A percentile compares a stretch with the other conserved stretches of the same genome.
These are phyloP conservation scores for Acheta domesticus DNA, from an alignment of 2,888 invertebrate genomes.

Conservation along the genomic window DNA sequence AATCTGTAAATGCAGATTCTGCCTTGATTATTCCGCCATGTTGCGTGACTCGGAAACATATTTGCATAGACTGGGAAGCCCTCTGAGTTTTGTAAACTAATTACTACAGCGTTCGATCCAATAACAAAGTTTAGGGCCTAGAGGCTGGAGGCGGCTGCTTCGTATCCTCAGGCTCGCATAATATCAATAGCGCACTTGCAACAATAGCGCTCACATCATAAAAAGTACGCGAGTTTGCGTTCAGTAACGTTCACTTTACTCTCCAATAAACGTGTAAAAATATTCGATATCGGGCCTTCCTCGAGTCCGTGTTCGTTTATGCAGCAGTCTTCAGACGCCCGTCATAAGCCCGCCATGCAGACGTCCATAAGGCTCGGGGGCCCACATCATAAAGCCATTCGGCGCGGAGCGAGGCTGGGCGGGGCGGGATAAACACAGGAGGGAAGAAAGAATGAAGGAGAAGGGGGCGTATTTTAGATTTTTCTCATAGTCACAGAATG, in stretches of 20 bases:
- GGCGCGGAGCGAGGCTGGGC: neutral
- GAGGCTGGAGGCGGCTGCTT: neutral
- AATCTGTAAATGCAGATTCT: neutral
- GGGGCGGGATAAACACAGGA: neutral
- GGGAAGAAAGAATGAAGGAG: neutral
- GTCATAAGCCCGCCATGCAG: too few species aligned
- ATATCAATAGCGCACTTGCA: neutral
- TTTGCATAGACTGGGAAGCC: neutral
- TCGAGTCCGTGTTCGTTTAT: neutral
- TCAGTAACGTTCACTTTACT: conserved; percentile 3
- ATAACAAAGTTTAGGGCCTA: neutral
- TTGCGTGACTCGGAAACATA: neutral
- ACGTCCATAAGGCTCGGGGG: neutral
- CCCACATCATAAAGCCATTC: neutral
- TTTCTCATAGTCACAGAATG: too few species aligned
- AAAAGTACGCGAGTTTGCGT: neutral
- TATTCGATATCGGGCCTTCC: neutral
- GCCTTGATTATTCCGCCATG: neutral
- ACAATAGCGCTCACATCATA: neutral
- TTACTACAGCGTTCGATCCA: neutral
- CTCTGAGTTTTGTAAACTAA: neutral
- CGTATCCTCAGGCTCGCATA: neutral
- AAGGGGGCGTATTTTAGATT: neutral
- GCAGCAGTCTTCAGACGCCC: neutral
- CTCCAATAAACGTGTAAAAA: conserved; percentile 4